These are phyloP conservation scores for Loris lydekkerianus DNA, from an alignment of 2,797 vertebrate species.

Conservation along the genomic window DNA sequence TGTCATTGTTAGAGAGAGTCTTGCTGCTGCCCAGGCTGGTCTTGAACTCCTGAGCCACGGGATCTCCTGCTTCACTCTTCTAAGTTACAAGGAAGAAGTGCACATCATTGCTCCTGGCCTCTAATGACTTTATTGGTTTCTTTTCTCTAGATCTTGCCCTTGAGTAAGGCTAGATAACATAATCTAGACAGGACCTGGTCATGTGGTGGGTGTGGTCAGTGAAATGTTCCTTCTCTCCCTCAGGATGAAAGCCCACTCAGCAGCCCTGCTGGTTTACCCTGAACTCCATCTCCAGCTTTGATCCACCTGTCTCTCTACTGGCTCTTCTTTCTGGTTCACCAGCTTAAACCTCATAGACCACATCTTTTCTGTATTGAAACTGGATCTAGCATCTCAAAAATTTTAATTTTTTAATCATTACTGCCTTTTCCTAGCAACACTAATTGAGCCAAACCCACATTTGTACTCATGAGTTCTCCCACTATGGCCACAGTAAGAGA, in stretches of 20 bases:
- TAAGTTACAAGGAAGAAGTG: background rate
- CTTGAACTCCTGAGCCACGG: background rate
- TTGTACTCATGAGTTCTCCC: background rate
- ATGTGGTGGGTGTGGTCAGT: background rate
- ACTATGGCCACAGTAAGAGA: background rate
- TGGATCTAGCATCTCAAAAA: background rate
- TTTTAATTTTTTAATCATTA: background rate
- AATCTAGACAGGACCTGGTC: background rate
- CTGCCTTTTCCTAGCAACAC: background rate
- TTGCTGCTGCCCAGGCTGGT: background rate
- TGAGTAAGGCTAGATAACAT: background rate
- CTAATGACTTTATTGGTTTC: background rate
- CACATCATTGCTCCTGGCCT: background rate
- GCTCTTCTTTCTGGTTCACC: background rate
- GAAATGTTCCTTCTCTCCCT: background rate
- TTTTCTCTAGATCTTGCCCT: background rate
- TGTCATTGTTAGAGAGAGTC: background rate
- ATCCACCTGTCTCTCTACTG: background rate
- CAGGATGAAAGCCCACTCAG: rapidly evolving
- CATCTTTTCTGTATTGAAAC: background rate
- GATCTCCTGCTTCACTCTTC: background rate
- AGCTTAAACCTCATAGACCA: background rate
- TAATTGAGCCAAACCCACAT: background rate
- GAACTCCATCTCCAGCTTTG: background rate
- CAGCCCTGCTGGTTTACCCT: background rate